These are phyloP conservation scores for Urosaurus nigricauda DNA, from an alignment of 2,797 vertebrate genomes.

Conservation along the genomic window DNA sequence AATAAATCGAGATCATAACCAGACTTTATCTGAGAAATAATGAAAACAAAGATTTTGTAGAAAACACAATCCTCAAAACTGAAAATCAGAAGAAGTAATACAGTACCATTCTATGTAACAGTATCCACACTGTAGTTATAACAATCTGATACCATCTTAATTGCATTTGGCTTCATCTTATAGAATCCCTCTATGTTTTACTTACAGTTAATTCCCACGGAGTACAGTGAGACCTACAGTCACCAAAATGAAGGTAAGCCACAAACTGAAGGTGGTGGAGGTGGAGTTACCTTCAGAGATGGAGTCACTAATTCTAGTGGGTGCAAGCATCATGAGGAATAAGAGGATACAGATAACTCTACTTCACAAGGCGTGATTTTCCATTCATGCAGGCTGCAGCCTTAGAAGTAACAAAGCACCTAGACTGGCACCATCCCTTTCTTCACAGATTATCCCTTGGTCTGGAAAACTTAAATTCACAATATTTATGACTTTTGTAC, in stretches of 20 bases:
- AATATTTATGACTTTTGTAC: too few relatives aligned
- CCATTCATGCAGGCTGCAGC: background rate
- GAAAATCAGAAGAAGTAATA: background rate
- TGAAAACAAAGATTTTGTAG: background rate
- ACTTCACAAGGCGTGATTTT: background rate
- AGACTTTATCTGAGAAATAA: background rate
- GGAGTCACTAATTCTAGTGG: background rate
- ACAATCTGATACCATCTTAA: too few relatives aligned
- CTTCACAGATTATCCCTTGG: too few relatives aligned
- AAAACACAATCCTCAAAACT: background rate
- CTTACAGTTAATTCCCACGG: too few relatives aligned
- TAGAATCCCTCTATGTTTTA: too few relatives aligned
- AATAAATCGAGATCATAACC: background rate
- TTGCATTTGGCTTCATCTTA: too few relatives aligned
- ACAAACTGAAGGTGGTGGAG: background rate
- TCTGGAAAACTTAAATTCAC: too few relatives aligned
- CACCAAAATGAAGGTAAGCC: too few relatives aligned
- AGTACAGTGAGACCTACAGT: too few relatives aligned
- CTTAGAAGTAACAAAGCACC: background rate
- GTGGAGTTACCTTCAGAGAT: background rate
- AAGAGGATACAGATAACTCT: too few relatives aligned
- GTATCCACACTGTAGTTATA: too few relatives aligned
- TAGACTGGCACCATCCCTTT: background rate
- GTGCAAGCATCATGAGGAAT: background rate
- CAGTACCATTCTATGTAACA: background rate